These are phyloP conservation scores for Ptychobarbus kaznakovi DNA, from an alignment of 2,797 vertebrate species.

Conservation along the genomic window DNA sequence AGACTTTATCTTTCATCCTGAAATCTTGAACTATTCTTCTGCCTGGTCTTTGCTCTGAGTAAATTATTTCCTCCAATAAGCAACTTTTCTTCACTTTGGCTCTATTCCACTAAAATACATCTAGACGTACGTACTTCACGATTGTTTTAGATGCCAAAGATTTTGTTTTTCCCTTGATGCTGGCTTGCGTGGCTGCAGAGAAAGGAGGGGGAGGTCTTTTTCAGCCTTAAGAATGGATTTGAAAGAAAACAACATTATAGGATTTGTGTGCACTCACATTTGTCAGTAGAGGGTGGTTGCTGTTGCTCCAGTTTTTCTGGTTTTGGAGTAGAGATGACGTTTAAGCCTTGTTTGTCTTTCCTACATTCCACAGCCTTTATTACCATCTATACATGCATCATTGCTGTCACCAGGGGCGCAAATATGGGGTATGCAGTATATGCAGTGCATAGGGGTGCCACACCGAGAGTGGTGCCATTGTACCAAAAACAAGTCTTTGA, in stretches of 20 bases:
- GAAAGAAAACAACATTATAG: background rate
- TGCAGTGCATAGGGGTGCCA: too few relatives aligned
- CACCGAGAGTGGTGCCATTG: too few relatives aligned
- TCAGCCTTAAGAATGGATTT: background rate
- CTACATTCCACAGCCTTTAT: background rate
- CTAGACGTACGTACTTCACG: background rate
- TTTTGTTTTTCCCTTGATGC: conserved; percentile 31
- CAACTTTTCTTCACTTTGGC: background rate
- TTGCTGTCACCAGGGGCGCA: background rate
- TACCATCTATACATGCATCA: conserved; percentile 20
- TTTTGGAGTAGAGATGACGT: background rate
- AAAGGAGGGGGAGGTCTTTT: background rate
- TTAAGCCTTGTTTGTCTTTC: background rate
- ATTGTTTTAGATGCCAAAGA: background rate
- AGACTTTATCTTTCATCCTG: conserved; percentile 16
- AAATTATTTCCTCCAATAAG: background rate
- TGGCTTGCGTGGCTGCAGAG: conserved; percentile 9
- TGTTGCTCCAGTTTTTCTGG: conserved; percentile 5
- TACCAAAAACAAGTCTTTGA: too few relatives aligned
- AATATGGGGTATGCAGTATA: too few relatives aligned
- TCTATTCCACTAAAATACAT: background rate
- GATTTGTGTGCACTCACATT: background rate
- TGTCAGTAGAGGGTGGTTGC: background rate
- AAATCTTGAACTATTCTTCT: conserved; percentile 19
- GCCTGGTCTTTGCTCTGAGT: conserved; percentile 12